Base-by-base conservation (phyloP, 2,888 invertebrate genomes). In the Spatulosminthurus flaviceps region DNA sequence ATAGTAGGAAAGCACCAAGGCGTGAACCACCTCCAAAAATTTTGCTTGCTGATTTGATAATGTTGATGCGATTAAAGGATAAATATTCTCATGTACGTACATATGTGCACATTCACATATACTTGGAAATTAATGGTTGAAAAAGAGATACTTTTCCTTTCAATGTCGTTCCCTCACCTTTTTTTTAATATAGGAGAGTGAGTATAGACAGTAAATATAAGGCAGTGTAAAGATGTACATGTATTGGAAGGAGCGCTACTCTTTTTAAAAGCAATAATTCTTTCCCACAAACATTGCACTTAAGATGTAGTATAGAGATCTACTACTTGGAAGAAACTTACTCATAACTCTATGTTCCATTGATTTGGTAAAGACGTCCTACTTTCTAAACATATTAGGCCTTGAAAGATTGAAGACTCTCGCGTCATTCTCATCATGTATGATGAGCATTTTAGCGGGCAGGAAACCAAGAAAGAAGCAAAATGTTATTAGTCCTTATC, bases 351-450 rank as follows among this genome's bases (percentile, higher is more conserved):
- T n/a, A n/a, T n/a, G 69, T 69, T 69, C 69, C 69, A 69, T 69
- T 75, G 34, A 75, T 24, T 64, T 64, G 29, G 19, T n/a, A 42
- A 66, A 69, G 26, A 69, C 77, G 77, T 77, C 77, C 77, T 78
- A 78, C 78, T 78, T 78, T 78, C 78, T 69, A 67, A 69, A 70
- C 42, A 19, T n/a, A n/a, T 77, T 70, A 21, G 28, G 77, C 60
- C 77, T 60, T 77, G 43, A 29, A 77, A 21, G 41, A 77, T 29
- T 43, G 21, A 29, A 29, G 41, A 41, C 70, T 77, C n/a, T n/a
- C 70, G 70, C 73, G 75, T 75, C 75, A 64, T 66, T 41, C 24
- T 61, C 26, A 61, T 51, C 51, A 51, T 41, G n/a, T 13, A 41
- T 51, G 51, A 51, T 51, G 51, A 51, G 51, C 51, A 4, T n/a